Percentiles rank a stretch among this genome's conserved stretches.
These are phyloP conservation scores for Actinernus sp. DNA, from an alignment of 92 coral and sea anemone genomes.

Conservation along the genomic window DNA sequence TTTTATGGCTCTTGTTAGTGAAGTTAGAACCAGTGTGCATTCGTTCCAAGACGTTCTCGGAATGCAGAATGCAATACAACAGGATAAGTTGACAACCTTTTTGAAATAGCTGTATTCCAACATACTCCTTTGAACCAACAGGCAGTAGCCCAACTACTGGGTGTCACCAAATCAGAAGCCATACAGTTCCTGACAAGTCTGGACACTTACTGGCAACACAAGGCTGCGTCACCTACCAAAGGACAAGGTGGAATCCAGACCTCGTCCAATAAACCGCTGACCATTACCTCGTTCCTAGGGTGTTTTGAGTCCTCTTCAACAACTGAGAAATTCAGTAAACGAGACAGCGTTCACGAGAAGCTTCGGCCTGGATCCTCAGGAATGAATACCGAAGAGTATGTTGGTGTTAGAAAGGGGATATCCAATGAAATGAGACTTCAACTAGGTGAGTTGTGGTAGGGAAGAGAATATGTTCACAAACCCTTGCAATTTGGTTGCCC, in stretches of 20 bases:
- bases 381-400: constrained; percentile 9
- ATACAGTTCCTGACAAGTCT: constrained; percentile 66
- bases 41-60: too few species aligned
- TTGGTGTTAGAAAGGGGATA: constrained; percentile 70
- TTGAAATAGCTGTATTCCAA: too few species aligned
- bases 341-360: constrained; percentile 14
- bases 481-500: too few species aligned
- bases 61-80: too few species aligned
- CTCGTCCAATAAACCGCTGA: constrained; percentile 29
- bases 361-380: constrained; percentile 56
- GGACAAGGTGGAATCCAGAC: too few species aligned
- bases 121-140: too few species aligned
- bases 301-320: constrained; percentile 90
- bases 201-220: constrained; percentile 25
- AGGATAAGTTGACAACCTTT: too few species aligned
- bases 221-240: constrained; percentile 14
- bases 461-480: too few species aligned
- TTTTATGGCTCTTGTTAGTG: too few species aligned
- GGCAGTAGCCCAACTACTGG: constrained; percentile 77
- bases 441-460: constrained; percentile 69
- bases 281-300: constrained; percentile 82
- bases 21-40: too few species aligned
- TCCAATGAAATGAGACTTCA: constrained; percentile 72
- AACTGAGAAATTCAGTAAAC: constrained; percentile 31
- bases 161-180: constrained; percentile 88